Conservation (phyloP, 2,113 vertebrate species). For the Poeciliopsis retropinna region DNA sequence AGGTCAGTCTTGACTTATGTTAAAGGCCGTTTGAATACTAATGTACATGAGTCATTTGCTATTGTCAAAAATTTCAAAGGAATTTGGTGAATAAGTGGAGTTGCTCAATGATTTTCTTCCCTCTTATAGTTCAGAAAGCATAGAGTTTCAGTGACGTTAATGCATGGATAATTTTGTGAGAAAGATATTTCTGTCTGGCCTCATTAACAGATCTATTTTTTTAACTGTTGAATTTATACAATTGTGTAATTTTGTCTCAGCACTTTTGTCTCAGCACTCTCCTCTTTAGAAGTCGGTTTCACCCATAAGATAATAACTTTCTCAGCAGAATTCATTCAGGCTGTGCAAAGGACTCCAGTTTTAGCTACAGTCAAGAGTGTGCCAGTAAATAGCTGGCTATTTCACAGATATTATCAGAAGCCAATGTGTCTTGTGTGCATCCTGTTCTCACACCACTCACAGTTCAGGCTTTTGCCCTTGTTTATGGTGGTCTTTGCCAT, state of each 20-base stretch:
- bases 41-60: slow-evolving; percentile 57
- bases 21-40: slow-evolving; percentile 60
- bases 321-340: slow-evolving; percentile 39
- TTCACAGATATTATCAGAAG: slow-evolving; percentile 50
- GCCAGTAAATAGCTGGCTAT: slow-evolving; percentile 30
- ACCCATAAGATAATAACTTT: slow-evolving; percentile 41
- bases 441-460: slow-evolving; percentile 42
- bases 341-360: slow-evolving; percentile 20
- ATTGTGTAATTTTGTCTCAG: slow-evolving; percentile 34
- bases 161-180: slow-evolving; percentile 35
- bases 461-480: slow-evolving; percentile 46
- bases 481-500: slow-evolving; percentile 61
- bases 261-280: slow-evolving; percentile 6
- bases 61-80: slow-evolving; percentile 61
- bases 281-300: slow-evolving; percentile 18
- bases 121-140: slow-evolving; percentile 8
- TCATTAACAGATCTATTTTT: background rate
- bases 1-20: slow-evolving; percentile 57
- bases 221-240: slow-evolving; percentile 32
- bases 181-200: slow-evolving; percentile 16
- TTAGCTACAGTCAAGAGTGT: slow-evolving; percentile 10
- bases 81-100: slow-evolving; percentile 37
- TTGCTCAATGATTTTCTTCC: slow-evolving; percentile 43
- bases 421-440: slow-evolving; percentile 37
- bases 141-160: slow-evolving; percentile 29